Percentiles rank a stretch among this genome's conserved stretches.
Conservation (phyloP, 2,888 invertebrate genomes). For the Resseliella maxima region DNA sequence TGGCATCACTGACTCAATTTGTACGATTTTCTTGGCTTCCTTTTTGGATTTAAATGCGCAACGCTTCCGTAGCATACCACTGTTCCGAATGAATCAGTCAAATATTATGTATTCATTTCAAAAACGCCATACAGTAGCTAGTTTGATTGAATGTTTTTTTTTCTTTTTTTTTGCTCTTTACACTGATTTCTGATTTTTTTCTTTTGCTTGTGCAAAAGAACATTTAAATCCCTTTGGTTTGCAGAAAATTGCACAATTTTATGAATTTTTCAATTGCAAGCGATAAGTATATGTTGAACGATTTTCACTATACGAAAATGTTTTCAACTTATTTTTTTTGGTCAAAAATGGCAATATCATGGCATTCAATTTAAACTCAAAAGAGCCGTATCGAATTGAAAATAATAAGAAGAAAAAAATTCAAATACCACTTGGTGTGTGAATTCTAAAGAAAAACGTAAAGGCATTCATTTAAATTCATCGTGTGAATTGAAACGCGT, state of each 20-base stretch:
- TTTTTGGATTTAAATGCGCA: neutral
- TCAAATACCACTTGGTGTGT: neutral
- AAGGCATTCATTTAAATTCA: neutral
- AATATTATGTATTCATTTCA: slow-evolving; percentile 43
- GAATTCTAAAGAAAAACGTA: neutral
- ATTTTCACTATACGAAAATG: neutral
- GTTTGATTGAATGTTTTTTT: neutral
- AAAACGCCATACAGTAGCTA: neutral
- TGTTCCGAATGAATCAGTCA: slow-evolving; percentile 16
- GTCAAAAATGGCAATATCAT: neutral
- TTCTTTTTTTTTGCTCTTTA: neutral
- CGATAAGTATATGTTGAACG: neutral
- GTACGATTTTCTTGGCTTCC: slow-evolving; percentile 22
- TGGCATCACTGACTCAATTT: slow-evolving; percentile 47
- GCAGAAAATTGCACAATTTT: neutral
- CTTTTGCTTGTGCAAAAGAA: neutral
- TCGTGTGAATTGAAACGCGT: slow-evolving; percentile 15
- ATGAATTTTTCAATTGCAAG: neutral
- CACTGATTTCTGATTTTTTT: neutral
- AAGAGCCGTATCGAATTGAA: slow-evolving; percentile 9
- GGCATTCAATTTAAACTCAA: neutral
- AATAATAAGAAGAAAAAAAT: neutral
- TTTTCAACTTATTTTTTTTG: neutral
- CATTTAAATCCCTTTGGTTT: neutral
- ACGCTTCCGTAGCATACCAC: neutral